Base-by-base conservation (phyloP, 2,888 invertebrate genomes). In the Acanthosoma haemorrhoidale region DNA sequence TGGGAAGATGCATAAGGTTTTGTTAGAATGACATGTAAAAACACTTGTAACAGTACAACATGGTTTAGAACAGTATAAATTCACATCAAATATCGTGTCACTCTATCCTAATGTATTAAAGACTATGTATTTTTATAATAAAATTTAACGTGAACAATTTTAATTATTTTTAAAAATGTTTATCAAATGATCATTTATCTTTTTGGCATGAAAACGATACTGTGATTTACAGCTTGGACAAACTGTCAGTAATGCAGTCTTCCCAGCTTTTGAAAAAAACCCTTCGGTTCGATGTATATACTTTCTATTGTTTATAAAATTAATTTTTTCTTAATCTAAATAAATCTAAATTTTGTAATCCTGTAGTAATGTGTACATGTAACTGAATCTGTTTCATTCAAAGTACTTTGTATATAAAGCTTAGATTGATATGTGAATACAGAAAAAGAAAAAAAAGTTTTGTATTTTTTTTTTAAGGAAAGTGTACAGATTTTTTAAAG, bases 111-210 rank as follows among this genome's bases (percentile, higher is more conserved):
- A 67, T 34, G 51, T 57, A 51, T 67, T 43, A 67, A 29, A 57
- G 51, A 67, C 34, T 34, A 67, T 57, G 51, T 67, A 67, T 67
- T 67, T 67, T 67, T 67, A 51, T 67, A 67, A 67, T 18, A 36
- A 34, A 38, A 32, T 51, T 51, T 67, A 36, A 18, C 34, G 41
- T 21, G 51, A n/a, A 67, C 51, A 51, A 32, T 67, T 67, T 67
- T 13, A 64, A 18, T 64, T 67, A 57, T 67, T 57, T 66, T 67
- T 57, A 51, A 63, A 67, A 25, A 57, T 51, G 29, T 67, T 57
- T 57, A 18, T 67, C 51, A 43, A 43, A 67, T 11, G 21, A 57
- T 18, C 13, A 15, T 16, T 34, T 13, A 43, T 15, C 15, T 16
- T 63, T 67, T 36, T 57, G 51, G 32, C 67, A 51, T 21, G 31